Evolutionary conservation across 2,797 vertebrate genomes (phyloP).

Genomic region (Hirundo rustica): DNA sequence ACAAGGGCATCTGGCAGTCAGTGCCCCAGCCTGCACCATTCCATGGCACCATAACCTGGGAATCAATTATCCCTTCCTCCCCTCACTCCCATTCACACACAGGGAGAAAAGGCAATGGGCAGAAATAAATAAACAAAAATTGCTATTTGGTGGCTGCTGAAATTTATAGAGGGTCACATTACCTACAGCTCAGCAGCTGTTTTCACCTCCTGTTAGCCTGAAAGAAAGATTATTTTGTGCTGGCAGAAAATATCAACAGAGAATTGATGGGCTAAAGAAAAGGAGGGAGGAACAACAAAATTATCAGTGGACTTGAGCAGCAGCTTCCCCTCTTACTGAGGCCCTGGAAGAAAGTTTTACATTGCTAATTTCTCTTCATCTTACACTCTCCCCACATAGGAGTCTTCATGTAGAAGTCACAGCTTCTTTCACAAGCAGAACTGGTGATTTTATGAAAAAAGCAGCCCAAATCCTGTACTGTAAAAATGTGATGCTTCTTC

Average conservation of each 20-base stretch:
- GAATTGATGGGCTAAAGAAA: neutral
- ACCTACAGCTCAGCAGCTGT: constrained; percentile 4
- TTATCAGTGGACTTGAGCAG: neutral
- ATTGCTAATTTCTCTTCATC: neutral
- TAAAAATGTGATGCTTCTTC: neutral
- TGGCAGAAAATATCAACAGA: neutral
- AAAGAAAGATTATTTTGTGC: neutral
- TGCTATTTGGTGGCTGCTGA: neutral
- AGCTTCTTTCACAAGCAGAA: neutral
- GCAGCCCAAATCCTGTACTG: neutral
- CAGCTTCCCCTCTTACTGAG: neutral
- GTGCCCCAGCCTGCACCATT: neutral
- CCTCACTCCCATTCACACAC: neutral
- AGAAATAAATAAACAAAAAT: neutral
- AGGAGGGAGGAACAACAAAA: neutral
- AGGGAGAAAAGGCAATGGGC: neutral
- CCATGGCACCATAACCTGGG: neutral
- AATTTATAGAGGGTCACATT: neutral
- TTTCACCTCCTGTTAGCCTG: neutral
- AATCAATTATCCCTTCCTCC: neutral
- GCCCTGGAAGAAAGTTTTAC: neutral
- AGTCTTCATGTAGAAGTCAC: neutral
- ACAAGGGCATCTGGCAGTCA: neutral
- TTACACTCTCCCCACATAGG: accelerated
- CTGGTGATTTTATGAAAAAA: neutral